Evolutionary conservation across 2,888 invertebrate genomes (phyloP), one percentile per base, ranked within the genome.

Genomic region (Stictocephala bisonia): DNA sequence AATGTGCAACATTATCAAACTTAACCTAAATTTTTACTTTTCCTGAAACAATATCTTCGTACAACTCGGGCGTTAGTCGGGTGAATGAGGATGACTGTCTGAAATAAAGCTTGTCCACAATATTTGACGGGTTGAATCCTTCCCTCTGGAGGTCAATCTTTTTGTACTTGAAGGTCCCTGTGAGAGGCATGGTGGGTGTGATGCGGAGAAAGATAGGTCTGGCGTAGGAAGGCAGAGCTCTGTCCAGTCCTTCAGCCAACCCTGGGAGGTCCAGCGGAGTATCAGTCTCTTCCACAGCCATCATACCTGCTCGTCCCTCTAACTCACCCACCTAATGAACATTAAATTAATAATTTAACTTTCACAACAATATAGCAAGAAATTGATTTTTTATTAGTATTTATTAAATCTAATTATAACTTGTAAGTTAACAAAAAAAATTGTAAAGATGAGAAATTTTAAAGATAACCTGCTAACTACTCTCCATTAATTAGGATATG

Each of bases 271-370:
- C 87, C 70, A 93, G 83, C 73, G 85, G 83, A 31, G 87, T 85
- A 1, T 88, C 84, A 2, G 89, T 87, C 83, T 94, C 93, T 18
- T 92, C 92, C 72, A 97, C 89, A 20, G 96, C 95, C 20, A 91
- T 95, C 97, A 98, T 98, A 77, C 97, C 97, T 15, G 95, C 96
- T 80, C 92, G 90, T 0, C 97, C 97, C 82, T 95, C 94, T 64
- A 90, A 88, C 74, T 89, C 88, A 0, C 93, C 93, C 77, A 94
- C 87, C 93, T 93, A 82, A 0, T 26, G 11, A 44, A 15, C n/a
- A n/a, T n/a, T n/a, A n/a, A n/a, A n/a, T n/a, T n/a, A n/a, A n/a
- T n/a, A n/a, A n/a, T n/a, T n/a, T n/a, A n/a, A n/a, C n/a, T n/a
- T n/a, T n/a, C n/a, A n/a, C n/a, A n/a, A n/a, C n/a, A n/a, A n/a